Evolutionary conservation across 2,113 vertebrate species (phyloP).

Genomic region (Noturus placidus): DNA sequence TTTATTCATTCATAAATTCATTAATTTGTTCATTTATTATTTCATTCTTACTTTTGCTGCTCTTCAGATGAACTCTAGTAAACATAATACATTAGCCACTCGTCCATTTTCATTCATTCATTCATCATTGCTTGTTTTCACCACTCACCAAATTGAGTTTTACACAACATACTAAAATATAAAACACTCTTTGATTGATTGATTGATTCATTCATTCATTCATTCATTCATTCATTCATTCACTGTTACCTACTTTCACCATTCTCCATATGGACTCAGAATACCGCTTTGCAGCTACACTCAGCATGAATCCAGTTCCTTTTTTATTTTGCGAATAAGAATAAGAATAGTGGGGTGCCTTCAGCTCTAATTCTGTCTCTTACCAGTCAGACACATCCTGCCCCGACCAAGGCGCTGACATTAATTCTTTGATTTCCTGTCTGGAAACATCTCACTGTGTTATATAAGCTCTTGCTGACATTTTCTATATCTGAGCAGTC

Average conservation of each 20-base stretch:
- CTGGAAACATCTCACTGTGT: slow-evolving; percentile 41
- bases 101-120: background rate
- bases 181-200: no score
- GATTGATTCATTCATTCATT: background rate
- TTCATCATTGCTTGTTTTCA: background rate
- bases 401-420: slow-evolving; percentile 29
- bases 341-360: slow-evolving; percentile 12
- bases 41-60: background rate
- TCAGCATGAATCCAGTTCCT: background rate
- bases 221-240: background rate
- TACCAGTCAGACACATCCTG: slow-evolving; percentile 23
- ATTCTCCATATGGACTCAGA: background rate
- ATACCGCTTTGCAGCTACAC: background rate
- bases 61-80: background rate
- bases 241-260: background rate
- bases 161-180: background rate
- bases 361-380: slow-evolving; percentile 33
- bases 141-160: no score
- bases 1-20: background rate
- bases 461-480: slow-evolving; percentile 43
- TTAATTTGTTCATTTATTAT: background rate
- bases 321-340: background rate
- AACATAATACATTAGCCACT: background rate
- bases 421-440: slow-evolving; percentile 53
- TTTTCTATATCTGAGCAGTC: slow-evolving; percentile 46